A percentile compares a stretch with the other conserved stretches of the same genome.
phyloP scores from a whole-genome alignment of 2,888 invertebrate genomes.

The Morinoia aosen region DNA sequence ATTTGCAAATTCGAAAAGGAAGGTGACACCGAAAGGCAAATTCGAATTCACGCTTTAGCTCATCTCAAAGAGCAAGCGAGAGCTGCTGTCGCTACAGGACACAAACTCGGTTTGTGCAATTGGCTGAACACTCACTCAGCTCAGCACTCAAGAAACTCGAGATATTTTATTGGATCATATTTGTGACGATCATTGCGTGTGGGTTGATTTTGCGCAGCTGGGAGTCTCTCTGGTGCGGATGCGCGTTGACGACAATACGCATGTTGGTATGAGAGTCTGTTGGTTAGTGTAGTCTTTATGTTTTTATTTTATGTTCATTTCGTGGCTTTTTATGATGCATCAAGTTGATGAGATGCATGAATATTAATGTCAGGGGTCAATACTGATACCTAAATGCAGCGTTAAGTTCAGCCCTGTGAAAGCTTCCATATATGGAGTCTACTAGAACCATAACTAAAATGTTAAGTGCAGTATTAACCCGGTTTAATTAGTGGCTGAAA shows the following conservation, averaged over 20 bases:
- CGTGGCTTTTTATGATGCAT: too few relatives aligned
- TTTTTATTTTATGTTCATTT: too few relatives aligned
- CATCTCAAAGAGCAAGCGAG: neutral
- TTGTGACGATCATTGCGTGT: neutral
- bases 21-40: neutral
- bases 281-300: neutral
- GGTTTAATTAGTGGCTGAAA: too few relatives aligned
- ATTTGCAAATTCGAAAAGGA: neutral
- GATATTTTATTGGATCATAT: constrained; percentile 3
- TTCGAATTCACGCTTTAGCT: neutral
- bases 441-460: neutral
- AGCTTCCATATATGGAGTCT: too few relatives aligned
- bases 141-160: neutral
- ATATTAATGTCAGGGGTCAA: too few relatives aligned
- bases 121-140: neutral
- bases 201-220: neutral
- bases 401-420: neutral
- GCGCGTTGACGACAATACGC: too few relatives aligned
- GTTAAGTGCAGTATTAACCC: neutral
- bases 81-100: neutral
- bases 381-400: too few relatives aligned
- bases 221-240: neutral
- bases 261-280: too few relatives aligned
- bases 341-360: too few relatives aligned
- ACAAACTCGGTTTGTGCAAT: neutral